Evolutionary conservation across 1,140 invertebrate genomes (phyloP), one percentile per base, ranked within the genome.

Genomic region (Maniola jurtina): DNA sequence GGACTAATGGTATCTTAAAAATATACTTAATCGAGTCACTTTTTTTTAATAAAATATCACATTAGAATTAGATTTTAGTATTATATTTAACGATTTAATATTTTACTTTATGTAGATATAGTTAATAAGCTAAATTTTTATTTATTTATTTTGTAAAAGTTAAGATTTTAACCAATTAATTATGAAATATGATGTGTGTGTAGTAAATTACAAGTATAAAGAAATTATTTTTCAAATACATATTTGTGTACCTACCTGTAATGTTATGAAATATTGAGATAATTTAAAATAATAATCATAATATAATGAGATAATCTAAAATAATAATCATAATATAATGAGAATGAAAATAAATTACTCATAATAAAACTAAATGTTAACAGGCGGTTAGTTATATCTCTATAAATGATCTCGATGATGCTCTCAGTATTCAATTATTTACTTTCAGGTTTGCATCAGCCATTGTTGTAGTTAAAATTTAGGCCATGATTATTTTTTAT

Each of bases 321-420:
- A n/a, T n/a, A 45, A n/a, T 45, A 45, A 13, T 45, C 5, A 45
- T 25, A 25, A 25, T 25, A 25, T 25, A 25, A 25, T 25, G 25
- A 25, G 25, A 25, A 25, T 2, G 25, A 25, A 25, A 25, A 25
- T 25, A 25, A 25, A 25, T 25, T 25, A 25, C 4, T 25, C 25
- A 25, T 25, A 25, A 47, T 16, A 2, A 45, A 60, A 15, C 16
- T 15, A 15, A 16, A 62, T 38, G 9, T 62, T 52, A 54, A 55
- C 6, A 10, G 14, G 25, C 7, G 14, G 16, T 52, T 16, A 52
- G 14, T 15, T 48, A 11, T 16, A 57, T 8, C 11, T 13, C 59
- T 61, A 16, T 60, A 13, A 36, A 79, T 86, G 85, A 88, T 88
- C 85, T 88, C 85, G 84, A 74, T 75, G 76, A 82, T 88, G 77